Evolutionary conservation across 2,888 invertebrate species (phyloP).

Genomic region (Iselma pallidipennis): DNA sequence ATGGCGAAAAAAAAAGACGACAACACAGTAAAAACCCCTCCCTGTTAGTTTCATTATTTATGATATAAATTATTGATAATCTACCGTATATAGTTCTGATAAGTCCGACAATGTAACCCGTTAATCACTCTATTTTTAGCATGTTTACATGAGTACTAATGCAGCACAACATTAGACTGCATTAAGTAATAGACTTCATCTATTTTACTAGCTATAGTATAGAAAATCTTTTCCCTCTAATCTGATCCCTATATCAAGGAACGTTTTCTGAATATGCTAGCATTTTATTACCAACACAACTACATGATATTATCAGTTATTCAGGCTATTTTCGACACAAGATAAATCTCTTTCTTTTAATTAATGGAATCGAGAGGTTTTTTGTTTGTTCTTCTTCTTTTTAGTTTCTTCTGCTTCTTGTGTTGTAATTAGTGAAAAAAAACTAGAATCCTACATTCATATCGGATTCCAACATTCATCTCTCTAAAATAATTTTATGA

Average conservation of each 20-base stretch:
- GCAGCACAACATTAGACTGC: slow-evolving; percentile 42
- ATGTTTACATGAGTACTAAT: slow-evolving; percentile 41
- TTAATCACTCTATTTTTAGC: slow-evolving; percentile 42
- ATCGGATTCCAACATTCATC: no score
- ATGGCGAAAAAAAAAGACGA: not conserved
- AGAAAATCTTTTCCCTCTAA: slow-evolving; percentile 32
- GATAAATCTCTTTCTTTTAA: slow-evolving; percentile 55
- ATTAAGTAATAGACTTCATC: slow-evolving; percentile 49
- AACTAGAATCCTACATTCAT: no score
- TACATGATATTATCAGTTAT: slow-evolving; percentile 51
- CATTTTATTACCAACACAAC: slow-evolving; percentile 49
- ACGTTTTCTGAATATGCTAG: slow-evolving; percentile 51
- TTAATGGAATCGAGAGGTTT: slow-evolving; percentile 44
- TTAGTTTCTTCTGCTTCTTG: not conserved
- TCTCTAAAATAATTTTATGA: slow-evolving; percentile 39
- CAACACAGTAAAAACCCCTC: not conserved
- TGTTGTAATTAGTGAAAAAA: not conserved
- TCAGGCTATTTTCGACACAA: slow-evolving; percentile 53
- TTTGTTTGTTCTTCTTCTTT: not conserved
- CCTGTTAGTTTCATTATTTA: no score
- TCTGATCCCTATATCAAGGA: slow-evolving; percentile 41
- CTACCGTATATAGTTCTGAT: slow-evolving; percentile 15
- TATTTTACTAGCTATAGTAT: slow-evolving; percentile 43
- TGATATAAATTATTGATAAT: slow-evolving; percentile 24
- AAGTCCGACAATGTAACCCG: slow-evolving; percentile 14